phyloP scores from a whole-genome alignment of 2,113 vertebrate species.

The Athene cunicularia region DNA sequence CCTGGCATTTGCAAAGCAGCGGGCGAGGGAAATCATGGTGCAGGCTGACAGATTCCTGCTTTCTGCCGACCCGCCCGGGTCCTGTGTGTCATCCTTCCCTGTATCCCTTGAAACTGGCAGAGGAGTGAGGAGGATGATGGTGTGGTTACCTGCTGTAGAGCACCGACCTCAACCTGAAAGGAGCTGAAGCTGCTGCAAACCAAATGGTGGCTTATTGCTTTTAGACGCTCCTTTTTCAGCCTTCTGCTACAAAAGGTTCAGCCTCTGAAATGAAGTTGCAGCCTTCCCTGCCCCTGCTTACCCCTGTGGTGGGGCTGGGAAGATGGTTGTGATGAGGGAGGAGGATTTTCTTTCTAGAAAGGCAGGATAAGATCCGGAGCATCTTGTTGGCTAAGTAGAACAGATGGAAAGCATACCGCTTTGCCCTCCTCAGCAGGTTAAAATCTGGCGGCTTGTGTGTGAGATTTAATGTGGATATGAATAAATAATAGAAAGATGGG shows the following conservation, averaged over 20 bases:
- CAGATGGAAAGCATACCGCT: conserved; percentile 48
- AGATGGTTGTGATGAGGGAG: neutral
- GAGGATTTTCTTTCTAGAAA: conserved; percentile 21
- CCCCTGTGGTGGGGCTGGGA: neutral
- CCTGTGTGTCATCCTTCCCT: neutral
- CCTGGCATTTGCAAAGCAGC: neutral
- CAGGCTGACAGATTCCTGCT: neutral
- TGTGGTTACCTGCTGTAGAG: rapidly evolving
- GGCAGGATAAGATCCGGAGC: neutral
- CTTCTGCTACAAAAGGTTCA: neutral
- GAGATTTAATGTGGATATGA: conserved; percentile 61
- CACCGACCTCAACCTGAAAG: neutral
- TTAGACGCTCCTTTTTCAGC: neutral
- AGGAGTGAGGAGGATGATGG: neutral
- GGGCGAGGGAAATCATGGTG: rapidly evolving
- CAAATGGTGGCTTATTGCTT: rapidly evolving
- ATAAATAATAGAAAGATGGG: conserved; percentile 60
- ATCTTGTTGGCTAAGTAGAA: conserved; percentile 36
- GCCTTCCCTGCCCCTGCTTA: neutral
- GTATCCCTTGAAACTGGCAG: neutral
- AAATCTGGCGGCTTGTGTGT: conserved; percentile 24
- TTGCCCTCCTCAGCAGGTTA: conserved; percentile 56
- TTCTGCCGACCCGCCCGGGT: neutral
- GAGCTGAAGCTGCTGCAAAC: neutral
- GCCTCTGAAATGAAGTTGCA: neutral